A percentile compares a stretch with the other conserved stretches of the same genome.
These are phyloP conservation scores for Spheniscus humboldti DNA, from an alignment of 2,797 vertebrate genomes.

Conservation along the genomic window DNA sequence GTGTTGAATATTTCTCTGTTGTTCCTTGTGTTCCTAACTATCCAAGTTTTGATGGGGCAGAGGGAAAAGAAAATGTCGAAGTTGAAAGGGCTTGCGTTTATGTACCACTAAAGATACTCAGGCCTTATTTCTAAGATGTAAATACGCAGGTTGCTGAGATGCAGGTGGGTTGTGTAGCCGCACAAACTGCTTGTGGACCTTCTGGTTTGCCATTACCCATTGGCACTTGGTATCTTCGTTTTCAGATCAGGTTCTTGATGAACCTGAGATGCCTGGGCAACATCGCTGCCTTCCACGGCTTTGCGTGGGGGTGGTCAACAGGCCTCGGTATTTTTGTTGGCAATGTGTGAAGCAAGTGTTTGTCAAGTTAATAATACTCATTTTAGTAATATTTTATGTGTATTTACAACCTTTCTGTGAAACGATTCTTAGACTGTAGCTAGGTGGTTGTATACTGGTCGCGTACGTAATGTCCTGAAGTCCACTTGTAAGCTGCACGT, in stretches of 20 bases:
- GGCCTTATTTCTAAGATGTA: neutral
- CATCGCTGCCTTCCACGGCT: neutral
- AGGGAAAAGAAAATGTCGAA: neutral
- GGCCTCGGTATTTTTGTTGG: neutral
- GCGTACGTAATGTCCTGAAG: fast-evolving
- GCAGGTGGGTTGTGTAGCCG: neutral
- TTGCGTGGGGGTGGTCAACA: fast-evolving
- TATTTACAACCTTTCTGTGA: neutral
- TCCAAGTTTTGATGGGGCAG: neutral
- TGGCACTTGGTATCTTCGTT: neutral
- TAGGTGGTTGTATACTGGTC: neutral
- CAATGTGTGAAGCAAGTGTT: neutral
- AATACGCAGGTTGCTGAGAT: neutral
- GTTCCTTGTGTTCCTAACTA: neutral
- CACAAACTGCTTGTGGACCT: neutral
- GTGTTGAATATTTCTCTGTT: neutral
- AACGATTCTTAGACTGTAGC: neutral
- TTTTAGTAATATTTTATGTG: neutral
- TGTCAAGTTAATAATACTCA: neutral
- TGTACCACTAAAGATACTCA: neutral
- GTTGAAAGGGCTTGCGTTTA: neutral
- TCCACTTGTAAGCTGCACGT: fast-evolving
- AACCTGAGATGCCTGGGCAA: neutral
- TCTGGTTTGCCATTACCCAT: neutral
- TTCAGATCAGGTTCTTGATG: neutral